Evolutionary conservation across 2,888 invertebrate species (phyloP), one percentile per base, ranked within the genome.

Genomic region (Sicus ferrugineus): DNA sequence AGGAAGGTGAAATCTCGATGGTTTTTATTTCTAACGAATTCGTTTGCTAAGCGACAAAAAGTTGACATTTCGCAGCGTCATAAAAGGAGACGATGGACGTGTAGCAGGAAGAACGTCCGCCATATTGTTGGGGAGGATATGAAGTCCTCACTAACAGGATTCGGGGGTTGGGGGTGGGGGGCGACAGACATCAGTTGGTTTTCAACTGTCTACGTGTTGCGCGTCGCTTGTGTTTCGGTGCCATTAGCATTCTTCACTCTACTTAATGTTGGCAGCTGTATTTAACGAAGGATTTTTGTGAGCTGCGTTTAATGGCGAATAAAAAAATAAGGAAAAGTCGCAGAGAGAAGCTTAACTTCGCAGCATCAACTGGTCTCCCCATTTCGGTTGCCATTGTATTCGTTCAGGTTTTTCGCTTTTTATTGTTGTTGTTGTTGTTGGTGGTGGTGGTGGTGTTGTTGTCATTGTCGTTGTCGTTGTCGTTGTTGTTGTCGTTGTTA

Each of bases 1-100:
- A 23, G 50, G 59, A 67, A 69, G 67, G 48, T 69, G 64, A 67
- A 69, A 66, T 66, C 69, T 54, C 50, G 62, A 69, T 66, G 67
- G 62, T 67, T 70, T 70, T 52, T 26, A 58, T 64, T 67, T 67
- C 67, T 70, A 67, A 62, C 70, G 59, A 63, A 65, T 63, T 61
- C 38, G 38, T 48, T 3, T 66, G 42, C 28, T 50, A 42, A 28
- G 58, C 56, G 46, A 46, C 46, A 21, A 56, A 50, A 38, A 50
- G 34, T 59, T 69, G 69, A 69, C 65, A 69, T 61, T 66, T 66
- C n/a, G 26, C 62, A 54, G 21, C 42, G 34, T 54, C 54, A 68
- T 62, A 46, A 38, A 58, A 67, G 11, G 52, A 46, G 48, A 50
- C 3, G 26, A 3, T 3, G 9, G 28, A 26, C 54, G 54, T 28